A percentile compares a stretch with the other conserved stretches of the same genome.
phyloP scores from a whole-genome alignment of 2,113 vertebrate genomes.

The Lota lota region DNA sequence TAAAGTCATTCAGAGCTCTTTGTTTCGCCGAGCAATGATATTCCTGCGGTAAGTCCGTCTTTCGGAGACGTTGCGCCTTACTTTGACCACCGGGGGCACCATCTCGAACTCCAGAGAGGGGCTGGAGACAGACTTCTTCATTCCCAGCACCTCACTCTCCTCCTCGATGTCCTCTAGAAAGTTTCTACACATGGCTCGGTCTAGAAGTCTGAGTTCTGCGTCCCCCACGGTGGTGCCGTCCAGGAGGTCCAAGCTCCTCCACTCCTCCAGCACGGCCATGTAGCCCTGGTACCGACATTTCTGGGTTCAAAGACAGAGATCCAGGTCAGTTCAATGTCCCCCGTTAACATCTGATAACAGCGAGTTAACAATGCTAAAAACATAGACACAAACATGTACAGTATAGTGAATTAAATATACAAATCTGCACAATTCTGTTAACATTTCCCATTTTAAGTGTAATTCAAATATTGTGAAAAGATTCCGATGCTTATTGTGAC shows the following conservation, averaged over 20 bases:
- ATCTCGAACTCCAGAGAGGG: slow-evolving; percentile 82
- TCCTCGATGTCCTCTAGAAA: slow-evolving; percentile 20
- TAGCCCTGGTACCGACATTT: slow-evolving; percentile 83
- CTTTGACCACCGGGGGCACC: slow-evolving; percentile 69
- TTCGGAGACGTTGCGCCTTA: slow-evolving; percentile 87
- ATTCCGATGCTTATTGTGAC: background rate
- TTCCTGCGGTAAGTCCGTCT: slow-evolving; percentile 84
- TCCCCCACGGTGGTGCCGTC: slow-evolving; percentile 11
- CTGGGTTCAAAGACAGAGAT: slow-evolving; percentile 50
- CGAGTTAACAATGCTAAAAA: background rate
- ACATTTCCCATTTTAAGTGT: background rate
- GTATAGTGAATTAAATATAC: background rate
- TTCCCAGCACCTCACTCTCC: slow-evolving; percentile 33
- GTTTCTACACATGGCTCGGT: slow-evolving; percentile 60
- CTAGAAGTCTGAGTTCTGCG: slow-evolving; percentile 67
- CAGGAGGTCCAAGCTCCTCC: slow-evolving; percentile 43
- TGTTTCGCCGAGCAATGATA: slow-evolving; percentile 76
- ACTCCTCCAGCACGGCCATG: slow-evolving; percentile 75
- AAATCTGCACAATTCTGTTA: too few relatives aligned
- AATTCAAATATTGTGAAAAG: background rate
- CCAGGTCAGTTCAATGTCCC: background rate
- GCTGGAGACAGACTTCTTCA: slow-evolving; percentile 87
- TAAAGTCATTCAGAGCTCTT: slow-evolving; percentile 64
- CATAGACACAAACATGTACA: background rate
- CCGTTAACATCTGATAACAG: too few relatives aligned